Evolutionary conservation across 1,140 invertebrate species (phyloP), one percentile per base, ranked within the genome.

Genomic region (Scaptomyza montana): DNA sequence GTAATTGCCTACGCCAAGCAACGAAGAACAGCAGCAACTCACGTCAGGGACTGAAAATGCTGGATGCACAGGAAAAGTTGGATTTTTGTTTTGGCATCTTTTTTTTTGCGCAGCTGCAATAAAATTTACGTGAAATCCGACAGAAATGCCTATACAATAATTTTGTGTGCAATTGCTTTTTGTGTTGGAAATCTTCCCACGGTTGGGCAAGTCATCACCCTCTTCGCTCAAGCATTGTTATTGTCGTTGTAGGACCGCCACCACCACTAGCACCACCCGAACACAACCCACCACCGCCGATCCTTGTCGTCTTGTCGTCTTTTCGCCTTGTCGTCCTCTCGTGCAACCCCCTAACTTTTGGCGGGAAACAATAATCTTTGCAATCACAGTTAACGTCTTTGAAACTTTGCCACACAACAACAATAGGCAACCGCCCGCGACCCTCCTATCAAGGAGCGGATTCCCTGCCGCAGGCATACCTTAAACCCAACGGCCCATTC

Each of bases 271-370:
- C 81, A 80, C 77, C 80, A 79, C 80, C 80, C 80, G 82, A 81
- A 64, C 36, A 43, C 84, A 75, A 76, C 70, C 86, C 86, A 81
- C 80, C 86, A 89, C 80, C 74, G 55, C 60, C 70, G 63, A 56
- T 59, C 33, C 33, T 36, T 7, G 30, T 30, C 30, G 30, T 30
- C 30, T 30, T 30, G 30, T n/a, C n/a, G n/a, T n/a, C n/a, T n/a
- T n/a, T n/a, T 30, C 30, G 30, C 30, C 30, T 30, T 30, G 5
- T 30, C 30, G 30, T 30, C 33, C 33, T 5, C 6, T 36, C 33
- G 65, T 49, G 55, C 86, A 90, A 90, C 87, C 87, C 87, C 87
- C 87, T 82, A 87, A 74, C 68, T 90, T 90, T 87, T 90, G 87
- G 87, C 87, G 87, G 87, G 87, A 90, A 90, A 69, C 70, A 62